Evolutionary conservation across 2,888 invertebrate genomes (phyloP).

Genomic region (Epirrhoe alternata): DNA sequence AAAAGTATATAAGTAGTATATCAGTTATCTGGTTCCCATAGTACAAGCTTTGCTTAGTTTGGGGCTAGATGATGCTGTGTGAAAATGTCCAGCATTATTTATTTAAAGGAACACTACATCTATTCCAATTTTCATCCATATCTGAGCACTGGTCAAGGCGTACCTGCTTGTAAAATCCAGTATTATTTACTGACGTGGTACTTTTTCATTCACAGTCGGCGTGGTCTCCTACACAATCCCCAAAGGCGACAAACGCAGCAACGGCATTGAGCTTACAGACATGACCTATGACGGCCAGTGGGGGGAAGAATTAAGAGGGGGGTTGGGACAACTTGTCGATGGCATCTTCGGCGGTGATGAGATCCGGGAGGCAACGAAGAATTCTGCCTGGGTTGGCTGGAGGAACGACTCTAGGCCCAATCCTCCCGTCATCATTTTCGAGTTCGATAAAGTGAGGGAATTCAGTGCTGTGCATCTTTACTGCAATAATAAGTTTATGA

Average conservation of each 20-base stretch:
- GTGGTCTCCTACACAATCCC: constrained; percentile 95
- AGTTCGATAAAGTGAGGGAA: constrained; percentile 94
- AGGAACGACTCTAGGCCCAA: constrained; percentile 88
- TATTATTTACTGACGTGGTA: neutral
- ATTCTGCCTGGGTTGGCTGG: constrained; percentile 96
- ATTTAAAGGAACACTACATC: too few species aligned
- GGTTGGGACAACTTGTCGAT: constrained; percentile 94
- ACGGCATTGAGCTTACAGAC: constrained; percentile 93
- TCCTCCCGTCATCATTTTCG: constrained; percentile 89
- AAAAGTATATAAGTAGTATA: too few species aligned
- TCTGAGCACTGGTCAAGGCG: neutral
- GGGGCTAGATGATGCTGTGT: too few species aligned
- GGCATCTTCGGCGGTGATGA: constrained; percentile 91
- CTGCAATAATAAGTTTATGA: constrained; percentile 94
- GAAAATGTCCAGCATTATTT: too few species aligned
- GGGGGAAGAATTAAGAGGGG: constrained; percentile 90
- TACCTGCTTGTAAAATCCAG: neutral
- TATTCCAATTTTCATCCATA: too few species aligned
- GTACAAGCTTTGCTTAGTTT: too few species aligned
- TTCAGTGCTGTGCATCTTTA: constrained; percentile 93
- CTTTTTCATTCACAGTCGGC: constrained; percentile 85
- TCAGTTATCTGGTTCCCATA: too few species aligned
- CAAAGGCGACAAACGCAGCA: constrained; percentile 92
- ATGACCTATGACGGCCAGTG: constrained; percentile 94
- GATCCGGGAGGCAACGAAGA: constrained; percentile 85